These are phyloP conservation scores for Lordiphosa stackelbergi DNA, from an alignment of 1,140 invertebrate species.

Conservation along the genomic window DNA sequence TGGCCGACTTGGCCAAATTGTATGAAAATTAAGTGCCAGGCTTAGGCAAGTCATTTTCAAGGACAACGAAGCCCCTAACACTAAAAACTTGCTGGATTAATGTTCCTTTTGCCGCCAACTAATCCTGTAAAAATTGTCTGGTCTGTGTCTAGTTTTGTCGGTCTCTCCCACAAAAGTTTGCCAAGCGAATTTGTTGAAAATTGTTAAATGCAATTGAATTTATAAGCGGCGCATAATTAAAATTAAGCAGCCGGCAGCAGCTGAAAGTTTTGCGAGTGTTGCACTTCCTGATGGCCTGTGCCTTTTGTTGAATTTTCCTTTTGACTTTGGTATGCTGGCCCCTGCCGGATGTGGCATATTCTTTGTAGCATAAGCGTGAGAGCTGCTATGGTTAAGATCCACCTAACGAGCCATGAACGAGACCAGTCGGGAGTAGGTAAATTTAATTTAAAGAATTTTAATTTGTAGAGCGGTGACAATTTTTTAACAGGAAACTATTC, in stretches of 20 bases:
- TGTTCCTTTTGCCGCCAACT: constrained; percentile 59
- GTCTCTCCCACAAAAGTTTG: constrained; percentile 35
- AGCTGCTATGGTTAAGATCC: neutral
- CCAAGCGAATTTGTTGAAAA: constrained; percentile 52
- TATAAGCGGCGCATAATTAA: constrained; percentile 72
- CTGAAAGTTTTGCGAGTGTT: constrained; percentile 59
- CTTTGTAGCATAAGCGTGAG: constrained; percentile 8
- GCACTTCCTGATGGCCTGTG: constrained; percentile 39
- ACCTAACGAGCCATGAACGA: constrained; percentile 6
- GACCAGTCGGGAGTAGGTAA: too few species aligned
- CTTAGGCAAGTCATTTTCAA: constrained; percentile 27
- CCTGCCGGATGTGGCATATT: constrained; percentile 29
- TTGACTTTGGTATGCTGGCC: constrained; percentile 41
- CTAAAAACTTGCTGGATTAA: constrained; percentile 52
- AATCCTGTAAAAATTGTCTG: constrained; percentile 60
- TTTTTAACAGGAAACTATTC: too few species aligned
- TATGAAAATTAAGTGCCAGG: constrained; percentile 14
- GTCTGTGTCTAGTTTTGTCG: constrained; percentile 24
- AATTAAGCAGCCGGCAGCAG: constrained; percentile 60
- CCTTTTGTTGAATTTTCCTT: constrained; percentile 28
- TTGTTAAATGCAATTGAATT: constrained; percentile 74
- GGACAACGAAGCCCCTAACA: constrained; percentile 8
- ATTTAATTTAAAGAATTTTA: neutral
- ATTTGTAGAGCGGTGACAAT: neutral
- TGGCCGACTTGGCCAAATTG: constrained; percentile 19